Conservation (phyloP, 2,113 vertebrate genomes). For the Limanda limanda region DNA sequence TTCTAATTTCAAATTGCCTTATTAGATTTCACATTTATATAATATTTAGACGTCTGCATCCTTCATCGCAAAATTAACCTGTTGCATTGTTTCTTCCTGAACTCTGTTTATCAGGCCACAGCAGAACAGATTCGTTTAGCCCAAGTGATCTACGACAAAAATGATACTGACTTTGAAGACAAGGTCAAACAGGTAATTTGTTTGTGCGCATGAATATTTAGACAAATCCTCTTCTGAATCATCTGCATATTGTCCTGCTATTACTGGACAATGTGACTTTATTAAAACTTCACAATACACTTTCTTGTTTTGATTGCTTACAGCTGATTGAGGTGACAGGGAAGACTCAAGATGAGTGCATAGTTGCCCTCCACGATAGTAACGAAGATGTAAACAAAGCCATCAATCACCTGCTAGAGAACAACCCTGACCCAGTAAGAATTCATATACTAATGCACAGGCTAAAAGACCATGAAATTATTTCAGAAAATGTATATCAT, state of each 20-base stretch:
- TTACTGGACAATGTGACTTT: neutral
- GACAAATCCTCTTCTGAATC: neutral
- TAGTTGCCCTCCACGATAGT: conserved; percentile 95
- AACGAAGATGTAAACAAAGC: conserved; percentile 96
- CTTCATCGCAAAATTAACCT: neutral
- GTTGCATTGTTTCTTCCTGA: conserved; percentile 23
- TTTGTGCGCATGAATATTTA: neutral
- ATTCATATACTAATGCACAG: neutral
- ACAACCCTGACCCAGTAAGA: conserved; percentile 89
- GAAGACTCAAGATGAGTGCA: conserved; percentile 94
- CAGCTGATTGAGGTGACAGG: conserved; percentile 98
- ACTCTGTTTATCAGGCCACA: conserved; percentile 87
- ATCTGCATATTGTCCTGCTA: neutral
- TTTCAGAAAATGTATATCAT: neutral
- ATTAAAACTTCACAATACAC: neutral
- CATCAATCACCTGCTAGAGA: conserved; percentile 95
- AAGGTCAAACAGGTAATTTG: conserved; percentile 93
- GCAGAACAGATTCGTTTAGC: conserved; percentile 98
- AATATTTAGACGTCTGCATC: neutral
- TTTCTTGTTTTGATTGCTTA: conserved; percentile 1
- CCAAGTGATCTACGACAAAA: conserved; percentile 98
- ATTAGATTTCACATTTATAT: neutral
- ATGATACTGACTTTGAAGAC: conserved; percentile 94
- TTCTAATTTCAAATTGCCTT: neutral
- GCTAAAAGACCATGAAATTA: neutral